Evolutionary conservation across 2,113 vertebrate genomes (phyloP), one percentile per base, ranked within the genome.

Genomic region (Anhinga rufa): DNA sequence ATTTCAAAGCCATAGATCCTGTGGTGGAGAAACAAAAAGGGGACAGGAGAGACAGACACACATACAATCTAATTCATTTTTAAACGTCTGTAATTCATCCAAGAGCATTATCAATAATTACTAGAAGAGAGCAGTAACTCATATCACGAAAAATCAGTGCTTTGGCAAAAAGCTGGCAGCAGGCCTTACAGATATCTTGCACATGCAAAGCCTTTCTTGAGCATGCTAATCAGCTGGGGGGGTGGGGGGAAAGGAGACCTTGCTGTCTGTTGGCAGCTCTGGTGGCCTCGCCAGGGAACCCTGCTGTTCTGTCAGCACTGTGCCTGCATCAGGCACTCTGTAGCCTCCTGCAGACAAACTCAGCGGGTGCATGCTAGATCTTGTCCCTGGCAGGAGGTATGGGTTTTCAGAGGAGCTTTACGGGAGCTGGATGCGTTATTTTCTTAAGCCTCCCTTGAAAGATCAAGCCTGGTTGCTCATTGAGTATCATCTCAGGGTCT

Each of bases 51-150:
- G 89, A 96, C 88, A 97, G 88, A 92, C 94, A 92, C 77, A 92
- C 74, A 84, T 87, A 95, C 75, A 62, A 38, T 68, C 92, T 96
- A 93, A 97, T 95, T 95, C 75, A 95, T 90, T 97, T 96, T 97
- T 76, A 95, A 97, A 92, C 46, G 91, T 95, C 86, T 97, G 87
- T 97, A 97, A 96, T 97, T 97, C 93, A 94, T 96, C 93, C 96
- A 96, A 92, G 68, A 95, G 76, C 78, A 90, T 97, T 97, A 95
- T 95, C 93, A 97, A 95, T 97, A 96, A 96, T 97, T 97, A 88
- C 93, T 93, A 82, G 91, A 94, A 96, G 55, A 95, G 95, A 85
- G 93, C 57, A 78, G 26, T 90, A 96, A 95, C 42, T 91, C 65
- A 22, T 64, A 87, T 97, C 64, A 48, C 0, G 12, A 72, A 83